phyloP scores from a whole-genome alignment of 1,140 invertebrate species.

The Magallana angulata region DNA sequence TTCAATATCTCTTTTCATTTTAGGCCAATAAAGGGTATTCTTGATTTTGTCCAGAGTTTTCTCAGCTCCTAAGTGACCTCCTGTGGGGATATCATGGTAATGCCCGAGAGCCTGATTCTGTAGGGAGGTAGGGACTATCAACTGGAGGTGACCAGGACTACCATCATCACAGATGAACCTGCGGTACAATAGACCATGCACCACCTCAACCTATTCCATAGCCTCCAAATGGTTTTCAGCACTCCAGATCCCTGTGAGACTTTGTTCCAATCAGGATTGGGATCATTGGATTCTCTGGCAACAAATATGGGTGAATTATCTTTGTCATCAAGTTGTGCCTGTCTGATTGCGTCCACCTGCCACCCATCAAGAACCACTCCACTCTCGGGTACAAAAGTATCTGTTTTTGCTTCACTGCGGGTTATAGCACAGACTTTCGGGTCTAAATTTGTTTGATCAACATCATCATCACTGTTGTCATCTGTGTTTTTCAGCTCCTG shows the following conservation, averaged over 20 bases:
- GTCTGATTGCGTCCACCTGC: not conserved
- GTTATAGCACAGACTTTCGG: not conserved
- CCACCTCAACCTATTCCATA: slow-evolving; percentile 48
- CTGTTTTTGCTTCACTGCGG: not conserved
- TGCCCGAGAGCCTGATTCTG: slow-evolving; percentile 42
- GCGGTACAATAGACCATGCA: slow-evolving; percentile 41
- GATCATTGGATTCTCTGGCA: not conserved
- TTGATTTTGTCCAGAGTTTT: slow-evolving; percentile 50
- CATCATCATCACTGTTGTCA: not conserved
- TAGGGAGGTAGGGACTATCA: slow-evolving; percentile 11
- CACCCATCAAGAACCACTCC: slow-evolving; percentile 7
- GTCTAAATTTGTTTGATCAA: not conserved
- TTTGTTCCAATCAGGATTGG: slow-evolving; percentile 44
- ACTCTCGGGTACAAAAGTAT: not conserved
- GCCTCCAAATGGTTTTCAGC: slow-evolving; percentile 42
- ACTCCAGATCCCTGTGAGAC: not conserved
- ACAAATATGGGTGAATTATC: slow-evolving; percentile 20
- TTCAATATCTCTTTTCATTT: slow-evolving; percentile 40
- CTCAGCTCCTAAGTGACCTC: slow-evolving; percentile 49
- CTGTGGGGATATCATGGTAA: slow-evolving; percentile 44
- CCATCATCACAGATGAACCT: slow-evolving; percentile 13
- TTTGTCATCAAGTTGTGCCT: slow-evolving; percentile 44
- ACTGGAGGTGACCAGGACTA: not conserved
- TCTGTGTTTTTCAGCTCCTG: slow-evolving; percentile 32
- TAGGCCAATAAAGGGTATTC: slow-evolving; percentile 44